These are phyloP conservation scores for Pseudochaenichthys georgianus DNA, from an alignment of 2,797 vertebrate species.

Conservation along the genomic window DNA sequence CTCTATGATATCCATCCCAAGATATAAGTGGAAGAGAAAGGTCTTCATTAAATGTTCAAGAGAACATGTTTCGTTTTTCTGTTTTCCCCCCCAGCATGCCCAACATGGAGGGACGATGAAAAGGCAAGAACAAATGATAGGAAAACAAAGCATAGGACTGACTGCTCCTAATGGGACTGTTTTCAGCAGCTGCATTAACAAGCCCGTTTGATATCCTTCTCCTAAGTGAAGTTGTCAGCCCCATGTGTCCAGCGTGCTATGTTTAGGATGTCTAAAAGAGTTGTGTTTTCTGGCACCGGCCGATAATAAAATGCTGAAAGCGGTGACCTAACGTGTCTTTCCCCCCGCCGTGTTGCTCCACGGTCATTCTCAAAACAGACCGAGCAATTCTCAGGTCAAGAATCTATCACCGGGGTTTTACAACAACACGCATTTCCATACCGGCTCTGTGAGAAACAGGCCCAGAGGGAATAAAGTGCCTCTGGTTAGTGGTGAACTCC, in stretches of 20 bases:
- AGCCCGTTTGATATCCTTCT: slow-evolving; percentile 77
- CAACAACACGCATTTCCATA: slow-evolving; percentile 80
- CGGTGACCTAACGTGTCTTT: slow-evolving; percentile 73
- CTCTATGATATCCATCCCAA: slow-evolving; percentile 58
- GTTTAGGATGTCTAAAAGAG: slow-evolving; percentile 80
- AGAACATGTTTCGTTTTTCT: slow-evolving; percentile 53
- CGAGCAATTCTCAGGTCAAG: slow-evolving; percentile 78
- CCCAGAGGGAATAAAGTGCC: slow-evolving; percentile 42
- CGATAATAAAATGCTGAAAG: slow-evolving; percentile 78
- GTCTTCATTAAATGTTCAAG: slow-evolving; percentile 71
- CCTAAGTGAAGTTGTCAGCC: slow-evolving; percentile 80
- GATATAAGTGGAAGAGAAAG: slow-evolving; percentile 51
- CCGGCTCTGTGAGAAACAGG: slow-evolving; percentile 66
- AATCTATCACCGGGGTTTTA: slow-evolving; percentile 75
- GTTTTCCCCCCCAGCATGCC: slow-evolving; percentile 12
- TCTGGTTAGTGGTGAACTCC: slow-evolving; percentile 37
- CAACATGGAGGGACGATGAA: slow-evolving; percentile 65
- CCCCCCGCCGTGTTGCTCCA: slow-evolving; percentile 66
- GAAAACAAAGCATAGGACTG: slow-evolving; percentile 75
- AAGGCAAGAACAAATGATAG: slow-evolving; percentile 74
- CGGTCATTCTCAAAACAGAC: slow-evolving; percentile 80
- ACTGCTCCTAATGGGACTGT: slow-evolving; percentile 75
- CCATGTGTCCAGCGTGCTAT: slow-evolving; percentile 77
- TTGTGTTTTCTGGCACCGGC: slow-evolving; percentile 83
- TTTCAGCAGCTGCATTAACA: slow-evolving; percentile 86